phyloP scores from a whole-genome alignment of 2,797 vertebrate species.

The Valencia hispanica region DNA sequence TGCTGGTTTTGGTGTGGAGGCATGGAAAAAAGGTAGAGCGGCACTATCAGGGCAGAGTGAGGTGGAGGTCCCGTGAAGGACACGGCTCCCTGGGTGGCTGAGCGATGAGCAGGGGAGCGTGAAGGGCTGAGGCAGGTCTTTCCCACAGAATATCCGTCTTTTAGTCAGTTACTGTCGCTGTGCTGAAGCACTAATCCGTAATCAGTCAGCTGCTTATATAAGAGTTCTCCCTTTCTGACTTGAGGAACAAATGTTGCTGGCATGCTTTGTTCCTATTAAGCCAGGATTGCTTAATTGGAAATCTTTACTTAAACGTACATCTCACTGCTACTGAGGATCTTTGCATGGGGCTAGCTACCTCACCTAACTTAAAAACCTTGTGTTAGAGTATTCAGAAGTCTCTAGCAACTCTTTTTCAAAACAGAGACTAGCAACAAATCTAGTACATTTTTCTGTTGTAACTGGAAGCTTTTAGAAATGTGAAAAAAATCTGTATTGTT shows the following conservation, averaged over 20 bases:
- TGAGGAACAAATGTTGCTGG: neutral
- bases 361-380: neutral
- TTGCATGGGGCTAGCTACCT: neutral
- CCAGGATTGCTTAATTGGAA: neutral
- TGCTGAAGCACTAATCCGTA: conserved; percentile 21
- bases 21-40: conserved; percentile 52
- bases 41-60: conserved; percentile 52
- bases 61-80: conserved; percentile 80
- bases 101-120: conserved; percentile 76
- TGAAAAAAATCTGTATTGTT: neutral
- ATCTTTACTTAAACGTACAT: neutral
- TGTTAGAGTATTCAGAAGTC: neutral
- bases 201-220: conserved; percentile 35
- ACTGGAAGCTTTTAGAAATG: neutral
- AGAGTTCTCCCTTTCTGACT: conserved; percentile 8
- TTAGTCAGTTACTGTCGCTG: conserved; percentile 51
- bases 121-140: conserved; percentile 77
- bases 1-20: conserved; percentile 44
- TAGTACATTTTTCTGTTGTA: neutral
- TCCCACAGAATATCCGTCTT: conserved; percentile 69
- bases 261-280: neutral
- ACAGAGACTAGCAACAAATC: too few species aligned
- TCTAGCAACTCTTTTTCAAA: neutral
- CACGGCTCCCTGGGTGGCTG: conserved; percentile 77
- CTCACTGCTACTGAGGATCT: neutral